Evolutionary conservation across 2,888 invertebrate species (phyloP), one percentile per base, ranked within the genome.

Genomic region (Xylocampa areola): DNA sequence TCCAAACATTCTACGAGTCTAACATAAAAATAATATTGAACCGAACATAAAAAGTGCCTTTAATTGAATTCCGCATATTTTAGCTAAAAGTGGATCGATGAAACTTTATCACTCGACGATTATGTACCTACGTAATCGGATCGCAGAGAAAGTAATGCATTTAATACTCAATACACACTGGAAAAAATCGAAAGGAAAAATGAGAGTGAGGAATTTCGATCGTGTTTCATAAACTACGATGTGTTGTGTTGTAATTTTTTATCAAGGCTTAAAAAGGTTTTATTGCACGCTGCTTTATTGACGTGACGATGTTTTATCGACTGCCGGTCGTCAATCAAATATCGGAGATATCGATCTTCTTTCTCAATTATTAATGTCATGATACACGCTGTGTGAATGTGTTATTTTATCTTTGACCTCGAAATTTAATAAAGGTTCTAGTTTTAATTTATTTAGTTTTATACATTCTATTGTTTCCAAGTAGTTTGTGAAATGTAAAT

Each of bases 141-240:
- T 84, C 81, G 80, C 80, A 80, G 92, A 90, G 92, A 92, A 92
- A 93, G 93, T 91, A 84, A 81, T 82, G 83, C 81, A 84, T 82
- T 87, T 83, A 85, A 87, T 82, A 84, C 81, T 79, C 77, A 82
- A 77, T 76, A 80, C 61, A 68, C 74, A 80, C 77, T 68, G 73
- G 79, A 85, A 87, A 86, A 86, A 88, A 87, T 81, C 74, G 88
- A 89, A 91, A 88, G 85, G 90, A 87, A 91, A 73, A 89, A 83
- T 77, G 87, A 90, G 86, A 88, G 88, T 89, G 86, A 80, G 84
- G 86, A 85, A 88, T 89, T 90, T 87, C 77, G 85, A 83, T 79
- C 81, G 80, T 76, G 81, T 86, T 87, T 85, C 83, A 87, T 86
- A 89, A 87, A 87, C 70, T 82, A 79, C 75, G 63, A 77, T 78